Evolutionary conservation across 2,888 invertebrate genomes (phyloP).

Genomic region (Julus scanicus): DNA sequence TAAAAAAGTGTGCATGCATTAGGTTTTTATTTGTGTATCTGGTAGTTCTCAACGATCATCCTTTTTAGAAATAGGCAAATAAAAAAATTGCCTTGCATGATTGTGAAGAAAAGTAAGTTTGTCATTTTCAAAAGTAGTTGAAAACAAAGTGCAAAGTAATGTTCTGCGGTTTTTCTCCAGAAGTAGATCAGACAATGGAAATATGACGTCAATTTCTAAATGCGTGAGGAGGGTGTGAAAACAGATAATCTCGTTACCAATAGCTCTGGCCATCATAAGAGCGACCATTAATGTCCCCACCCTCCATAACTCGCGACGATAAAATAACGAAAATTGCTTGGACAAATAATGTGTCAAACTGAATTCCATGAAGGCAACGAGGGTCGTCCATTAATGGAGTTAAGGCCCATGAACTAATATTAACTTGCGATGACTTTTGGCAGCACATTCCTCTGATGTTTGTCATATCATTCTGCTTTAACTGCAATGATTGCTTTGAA

Average conservation of each 20-base stretch:
- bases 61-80: background rate
- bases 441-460: no score
- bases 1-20: background rate
- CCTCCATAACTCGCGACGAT: background rate
- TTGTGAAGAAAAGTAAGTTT: background rate
- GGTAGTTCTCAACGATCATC: background rate
- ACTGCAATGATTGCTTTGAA: no score
- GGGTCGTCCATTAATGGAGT: no score
- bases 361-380: background rate
- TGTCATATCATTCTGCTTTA: no score
- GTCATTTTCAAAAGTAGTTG: background rate
- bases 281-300: background rate
- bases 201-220: background rate
- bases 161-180: background rate
- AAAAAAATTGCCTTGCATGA: background rate
- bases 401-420: background rate
- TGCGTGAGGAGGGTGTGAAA: background rate
- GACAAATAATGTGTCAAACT: background rate
- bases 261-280: background rate
- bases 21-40: background rate
- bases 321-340: constrained; percentile 18
- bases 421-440: no score
- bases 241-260: background rate
- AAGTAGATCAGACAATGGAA: background rate
- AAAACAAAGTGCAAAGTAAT: constrained; percentile 10